Evolutionary conservation across 2,113 vertebrate species (phyloP), one percentile per base, ranked within the genome.

Genomic region (Pseudorhombus dupliciocellatus): DNA sequence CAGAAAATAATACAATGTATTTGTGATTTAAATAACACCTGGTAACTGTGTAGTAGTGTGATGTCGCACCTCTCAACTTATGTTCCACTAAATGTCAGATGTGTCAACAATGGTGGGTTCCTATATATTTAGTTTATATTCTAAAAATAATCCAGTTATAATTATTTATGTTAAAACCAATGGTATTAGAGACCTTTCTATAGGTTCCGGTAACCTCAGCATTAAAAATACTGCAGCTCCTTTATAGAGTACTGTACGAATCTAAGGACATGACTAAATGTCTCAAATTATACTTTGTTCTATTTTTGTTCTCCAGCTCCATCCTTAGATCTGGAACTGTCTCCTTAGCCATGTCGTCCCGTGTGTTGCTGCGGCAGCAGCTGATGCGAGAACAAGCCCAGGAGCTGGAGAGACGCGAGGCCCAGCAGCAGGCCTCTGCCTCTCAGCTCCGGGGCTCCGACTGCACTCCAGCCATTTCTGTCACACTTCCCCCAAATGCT

Each of bases 381-480:
- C 93, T 96, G 59, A 96, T 96, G 95, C 88, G 94, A 79, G 95
- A 95, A n/a, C 95, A 96, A 86, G 93, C 95, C 1, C 95, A 95
- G 88, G 95, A 96, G 77, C 95, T 95, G 84, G 95, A 96, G 91
- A 90, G 93, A 62, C 92, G 95, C 9, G 95, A 96, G 77, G 94
- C 94, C 59, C 94, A 92, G 79, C 93, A 93, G 64, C 91, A 92
- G 65, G 92, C 94, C 51, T 87, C 89, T 34, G 92, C 88, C 0
- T 92, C 92, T 26, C 94, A 92, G 84, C 90, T 91, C 60, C 89
- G 64, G 46, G 75, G 92, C 18, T 21, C 90, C 7, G 88, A 90
- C 76, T 75, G 89, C 70, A 93, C 92, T 40, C 94, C 94, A 5
- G 95, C 95, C 57, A 96, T 96, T 82, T 94, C 94, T 3, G 94